Conservation (phyloP, 2,113 vertebrate genomes). For the Conger conger region DNA sequence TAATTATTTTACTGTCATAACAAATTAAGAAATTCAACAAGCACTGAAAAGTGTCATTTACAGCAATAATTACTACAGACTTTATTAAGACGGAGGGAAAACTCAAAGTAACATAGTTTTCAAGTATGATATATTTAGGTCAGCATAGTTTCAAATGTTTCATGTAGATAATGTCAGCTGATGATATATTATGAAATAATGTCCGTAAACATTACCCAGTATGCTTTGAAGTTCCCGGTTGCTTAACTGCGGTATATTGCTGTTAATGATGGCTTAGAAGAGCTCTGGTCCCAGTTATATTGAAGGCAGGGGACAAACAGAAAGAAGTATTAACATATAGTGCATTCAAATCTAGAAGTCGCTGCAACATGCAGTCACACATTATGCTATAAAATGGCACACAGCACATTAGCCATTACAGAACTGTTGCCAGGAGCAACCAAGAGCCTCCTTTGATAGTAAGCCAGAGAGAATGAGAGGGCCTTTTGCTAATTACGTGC, state of each 20-base stretch:
- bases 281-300: too few relatives aligned
- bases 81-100: too few relatives aligned
- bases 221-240: neutral
- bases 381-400: neutral
- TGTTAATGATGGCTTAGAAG: neutral
- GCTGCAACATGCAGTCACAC: neutral
- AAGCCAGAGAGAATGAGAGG: constrained; percentile 7
- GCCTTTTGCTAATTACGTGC: constrained; percentile 29
- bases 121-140: too few relatives aligned
- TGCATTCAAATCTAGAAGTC: neutral
- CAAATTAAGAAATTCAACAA: too few relatives aligned
- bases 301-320: neutral
- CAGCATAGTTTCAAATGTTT: too few relatives aligned
- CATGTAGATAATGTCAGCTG: too few relatives aligned
- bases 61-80: too few relatives aligned
- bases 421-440: constrained; percentile 34
- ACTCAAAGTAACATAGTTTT: too few relatives aligned
- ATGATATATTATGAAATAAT: too few relatives aligned
- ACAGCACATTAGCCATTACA: neutral
- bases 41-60: too few relatives aligned
- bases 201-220: too few relatives aligned
- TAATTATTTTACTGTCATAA: too few relatives aligned
- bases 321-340: neutral
- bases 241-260: neutral
- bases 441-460: constrained; percentile 31